Percentiles rank a stretch among this genome's conserved stretches.
Conservation (phyloP, 2,888 invertebrate genomes). For the Agrotis segetum region DNA sequence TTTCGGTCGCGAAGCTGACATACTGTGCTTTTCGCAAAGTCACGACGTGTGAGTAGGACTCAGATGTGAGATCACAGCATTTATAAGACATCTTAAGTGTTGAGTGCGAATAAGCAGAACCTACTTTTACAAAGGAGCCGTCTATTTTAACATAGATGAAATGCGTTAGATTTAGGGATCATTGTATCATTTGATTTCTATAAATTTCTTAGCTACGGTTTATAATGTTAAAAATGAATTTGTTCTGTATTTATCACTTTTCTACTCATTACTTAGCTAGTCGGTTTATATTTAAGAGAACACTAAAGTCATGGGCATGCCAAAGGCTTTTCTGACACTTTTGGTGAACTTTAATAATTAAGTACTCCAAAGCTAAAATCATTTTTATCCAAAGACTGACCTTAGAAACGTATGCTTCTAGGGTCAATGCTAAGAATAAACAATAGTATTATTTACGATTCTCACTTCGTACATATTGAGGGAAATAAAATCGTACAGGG, state of each 20-base stretch:
- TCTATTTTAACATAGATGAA: slow-evolving; percentile 39
- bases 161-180: slow-evolving; percentile 17
- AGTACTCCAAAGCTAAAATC: slow-evolving; percentile 49
- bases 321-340: slow-evolving; percentile 55
- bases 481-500: slow-evolving; percentile 4
- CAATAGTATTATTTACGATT: slow-evolving; percentile 33
- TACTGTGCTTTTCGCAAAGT: slow-evolving; percentile 7
- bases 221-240: slow-evolving; percentile 26
- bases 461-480: neutral
- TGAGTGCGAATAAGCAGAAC: slow-evolving; percentile 22
- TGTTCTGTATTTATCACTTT: slow-evolving; percentile 22
- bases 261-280: slow-evolving; percentile 51
- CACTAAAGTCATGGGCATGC: slow-evolving; percentile 40
- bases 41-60: slow-evolving; percentile 1
- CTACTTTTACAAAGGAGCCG: slow-evolving; percentile 15
- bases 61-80: neutral
- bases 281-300: slow-evolving; percentile 50
- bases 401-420: slow-evolving; percentile 17
- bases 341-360: slow-evolving; percentile 48
- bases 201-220: slow-evolving; percentile 3
- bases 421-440: slow-evolving; percentile 50
- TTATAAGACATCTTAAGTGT: slow-evolving; percentile 8
- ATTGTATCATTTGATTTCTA: slow-evolving; percentile 6
- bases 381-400: slow-evolving; percentile 49
- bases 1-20: neutral